These are phyloP conservation scores for Tolypeutes matacus DNA, from an alignment of 2,797 vertebrate genomes.

Conservation along the genomic window DNA sequence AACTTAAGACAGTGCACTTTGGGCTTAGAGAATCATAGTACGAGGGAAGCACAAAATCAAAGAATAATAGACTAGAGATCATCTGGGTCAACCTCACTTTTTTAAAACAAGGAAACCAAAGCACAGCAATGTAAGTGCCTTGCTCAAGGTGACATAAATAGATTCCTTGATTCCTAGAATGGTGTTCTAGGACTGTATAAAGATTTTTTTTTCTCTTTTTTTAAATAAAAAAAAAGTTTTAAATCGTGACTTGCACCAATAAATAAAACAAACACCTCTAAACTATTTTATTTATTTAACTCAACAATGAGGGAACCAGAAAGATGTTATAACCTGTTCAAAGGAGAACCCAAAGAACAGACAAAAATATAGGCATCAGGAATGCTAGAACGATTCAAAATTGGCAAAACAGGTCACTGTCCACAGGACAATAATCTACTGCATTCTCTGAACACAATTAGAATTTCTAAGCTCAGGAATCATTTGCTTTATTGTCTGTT, in stretches of 20 bases:
- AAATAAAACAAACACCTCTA: neutral
- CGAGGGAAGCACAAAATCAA: neutral
- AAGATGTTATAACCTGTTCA: neutral
- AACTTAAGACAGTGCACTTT: neutral
- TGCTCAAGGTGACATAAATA: neutral
- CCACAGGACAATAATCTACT: neutral
- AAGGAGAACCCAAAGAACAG: neutral
- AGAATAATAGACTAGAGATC: neutral
- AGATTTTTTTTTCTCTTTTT: slow-evolving; percentile 14
- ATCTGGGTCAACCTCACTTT: neutral
- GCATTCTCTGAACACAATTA: neutral
- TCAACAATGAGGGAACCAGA: neutral
- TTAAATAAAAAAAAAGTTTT: neutral
- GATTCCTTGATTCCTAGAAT: neutral
- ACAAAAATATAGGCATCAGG: neutral
- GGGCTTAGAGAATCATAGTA: neutral
- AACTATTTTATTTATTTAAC: neutral
- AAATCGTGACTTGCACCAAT: slow-evolving; percentile 9
- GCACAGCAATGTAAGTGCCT: neutral
- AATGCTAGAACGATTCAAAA: neutral
- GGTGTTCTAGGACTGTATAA: neutral
- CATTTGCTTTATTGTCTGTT: neutral
- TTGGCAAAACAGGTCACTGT: neutral
- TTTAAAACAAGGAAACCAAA: neutral
- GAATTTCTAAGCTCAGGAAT: neutral